Percentiles rank a stretch among this genome's conserved stretches.
Conservation (phyloP, 2,888 invertebrate species). For the Eristalis pertinax region DNA sequence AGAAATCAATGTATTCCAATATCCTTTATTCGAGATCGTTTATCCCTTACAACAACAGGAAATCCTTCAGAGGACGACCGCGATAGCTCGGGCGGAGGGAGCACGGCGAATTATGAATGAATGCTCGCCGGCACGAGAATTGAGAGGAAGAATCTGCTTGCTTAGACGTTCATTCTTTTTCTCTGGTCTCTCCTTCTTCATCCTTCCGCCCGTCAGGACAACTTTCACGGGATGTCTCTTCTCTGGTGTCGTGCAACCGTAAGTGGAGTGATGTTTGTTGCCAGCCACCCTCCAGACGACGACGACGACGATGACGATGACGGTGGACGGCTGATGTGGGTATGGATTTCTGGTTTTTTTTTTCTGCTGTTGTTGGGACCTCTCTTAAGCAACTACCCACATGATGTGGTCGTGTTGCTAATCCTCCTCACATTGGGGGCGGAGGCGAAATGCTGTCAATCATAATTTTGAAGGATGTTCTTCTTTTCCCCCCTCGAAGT, state of each 20-base stretch:
- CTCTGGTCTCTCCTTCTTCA: neutral
- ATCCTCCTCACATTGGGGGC: conserved; percentile 30
- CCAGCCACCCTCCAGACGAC: conserved; percentile 26
- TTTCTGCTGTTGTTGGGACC: neutral
- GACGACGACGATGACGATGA: no score
- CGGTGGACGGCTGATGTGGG: neutral
- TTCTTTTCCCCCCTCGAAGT: neutral
- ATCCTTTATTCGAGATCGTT: conserved; percentile 59
- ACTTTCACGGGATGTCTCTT: conserved; percentile 51
- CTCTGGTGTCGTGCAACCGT: conserved; percentile 53
- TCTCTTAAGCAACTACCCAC: conserved; percentile 25
- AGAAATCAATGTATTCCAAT: conserved; percentile 59
- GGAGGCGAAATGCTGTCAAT: conserved; percentile 49
- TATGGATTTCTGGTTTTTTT: conserved; percentile 10
- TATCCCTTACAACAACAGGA: conserved; percentile 47
- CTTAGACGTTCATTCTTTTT: conserved; percentile 28
- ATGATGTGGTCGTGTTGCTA: conserved; percentile 19
- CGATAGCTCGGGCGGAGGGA: neutral
- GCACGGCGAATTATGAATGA: conserved; percentile 47
- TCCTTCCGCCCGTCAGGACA: conserved; percentile 54
- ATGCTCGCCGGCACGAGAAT: conserved; percentile 9
- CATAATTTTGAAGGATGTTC: conserved; percentile 40
- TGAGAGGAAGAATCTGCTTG: conserved; percentile 37
- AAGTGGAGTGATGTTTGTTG: conserved; percentile 47
- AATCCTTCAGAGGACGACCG: conserved; percentile 24